Evolutionary conservation across 1,140 invertebrate species (phyloP), one percentile per base, ranked within the genome.

Genomic region (Bombus polaris): DNA sequence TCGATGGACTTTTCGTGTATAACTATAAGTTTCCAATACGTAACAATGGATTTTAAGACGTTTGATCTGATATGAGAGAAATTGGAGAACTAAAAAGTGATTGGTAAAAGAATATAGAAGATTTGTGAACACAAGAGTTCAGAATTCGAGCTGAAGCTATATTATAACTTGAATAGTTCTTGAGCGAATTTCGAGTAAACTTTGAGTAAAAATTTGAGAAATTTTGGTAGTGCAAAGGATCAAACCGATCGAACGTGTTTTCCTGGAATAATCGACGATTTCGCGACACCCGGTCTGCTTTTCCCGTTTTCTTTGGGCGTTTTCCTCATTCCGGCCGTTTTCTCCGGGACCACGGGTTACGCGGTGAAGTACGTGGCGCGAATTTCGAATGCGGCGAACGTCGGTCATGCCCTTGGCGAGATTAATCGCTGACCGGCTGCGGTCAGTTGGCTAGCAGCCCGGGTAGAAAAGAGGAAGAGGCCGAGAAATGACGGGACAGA

Each of bases 391-490:
- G 92, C 92, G 87, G 88, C 81, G 74, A 88, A 91, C 93, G 93
- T 89, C 85, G 90, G 88, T 89, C 87, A 53, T 94, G 93, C 92
- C 94, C 94, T 94, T 94, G 94, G 91, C 87, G 91, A 95, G 94
- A 95, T 95, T 94, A 94, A 95, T 94, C 92, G 90, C 92, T 90
- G 87, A 82, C 85, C 84, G 87, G 82, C 88, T 82, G 85, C 86
- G 88, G 86, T 83, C 83, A 87, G 86, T 90, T 89, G 87, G 94
- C 77, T 95, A 92, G 80, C 94, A 95, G 80, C 93, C 95, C 73
- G 95, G 94, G 91, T 96, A 96, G 78, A 95, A 94, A 87, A 94
- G 93, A 77, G 91, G 92, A 92, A 94, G 90, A 86, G 65, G 47
- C 74, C 82, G 80, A 87, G 86, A 88, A 91, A 88, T 87, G 66